Percentiles rank a stretch among this genome's conserved stretches.
Evolutionary conservation across 2,797 vertebrate genomes (phyloP).

Genomic region (Oreonectes daqikongensis): DNA sequence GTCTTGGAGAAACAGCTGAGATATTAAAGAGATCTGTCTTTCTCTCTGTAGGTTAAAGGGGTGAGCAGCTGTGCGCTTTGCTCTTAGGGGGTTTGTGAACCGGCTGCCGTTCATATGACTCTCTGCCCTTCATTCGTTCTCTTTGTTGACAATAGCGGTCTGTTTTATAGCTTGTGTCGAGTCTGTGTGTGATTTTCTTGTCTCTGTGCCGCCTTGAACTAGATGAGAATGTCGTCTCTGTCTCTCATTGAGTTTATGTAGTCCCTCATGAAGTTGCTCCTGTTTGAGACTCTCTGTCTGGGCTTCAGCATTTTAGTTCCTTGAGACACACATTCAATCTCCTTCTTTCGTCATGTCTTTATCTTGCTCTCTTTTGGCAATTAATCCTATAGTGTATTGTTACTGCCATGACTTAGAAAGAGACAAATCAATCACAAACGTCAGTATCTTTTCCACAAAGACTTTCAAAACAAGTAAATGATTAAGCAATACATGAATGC

Average conservation of each 20-base stretch:
- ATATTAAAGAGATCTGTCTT: conserved; percentile 16
- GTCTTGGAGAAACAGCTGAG: background rate
- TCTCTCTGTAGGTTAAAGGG: background rate
- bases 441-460: conserved; percentile 31
- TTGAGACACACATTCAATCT: conserved; percentile 6
- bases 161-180: conserved; percentile 35
- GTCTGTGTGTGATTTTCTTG: conserved; percentile 22
- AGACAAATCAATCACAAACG: conserved; percentile 24
- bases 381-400: conserved; percentile 35
- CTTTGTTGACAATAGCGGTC: conserved; percentile 41
- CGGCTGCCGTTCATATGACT: conserved; percentile 38
- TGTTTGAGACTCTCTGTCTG: background rate
- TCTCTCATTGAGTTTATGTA: conserved; percentile 38
- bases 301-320: conserved; percentile 16
- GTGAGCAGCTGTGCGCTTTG: background rate
- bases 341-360: background rate
- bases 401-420: conserved; percentile 4
- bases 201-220: conserved; percentile 21
- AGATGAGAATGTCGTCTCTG: conserved; percentile 29
- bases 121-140: conserved; percentile 5
- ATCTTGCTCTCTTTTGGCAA: conserved; percentile 8
- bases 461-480: background rate
- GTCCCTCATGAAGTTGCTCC: conserved; percentile 31
- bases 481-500: background rate
- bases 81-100: conserved; percentile 1